Evolutionary conservation across 2,113 vertebrate genomes (phyloP).

Genomic region (Leiothrix lutea): DNA sequence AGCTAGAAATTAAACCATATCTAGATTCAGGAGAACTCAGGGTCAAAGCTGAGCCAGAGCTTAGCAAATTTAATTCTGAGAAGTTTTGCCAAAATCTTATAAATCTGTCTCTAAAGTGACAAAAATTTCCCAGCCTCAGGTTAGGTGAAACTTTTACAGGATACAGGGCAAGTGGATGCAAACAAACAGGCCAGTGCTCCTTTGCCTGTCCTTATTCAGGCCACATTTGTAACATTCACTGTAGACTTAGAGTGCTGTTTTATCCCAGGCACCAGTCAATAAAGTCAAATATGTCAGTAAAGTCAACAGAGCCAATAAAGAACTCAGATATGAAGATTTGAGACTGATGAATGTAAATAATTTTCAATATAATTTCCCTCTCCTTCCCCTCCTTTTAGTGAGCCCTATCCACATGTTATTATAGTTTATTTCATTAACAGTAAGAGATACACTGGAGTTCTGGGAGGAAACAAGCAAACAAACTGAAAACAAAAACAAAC

Average conservation of each 20-base stretch:
- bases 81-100: neutral
- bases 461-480: neutral
- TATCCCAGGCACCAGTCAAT: neutral
- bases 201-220: neutral
- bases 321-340: neutral
- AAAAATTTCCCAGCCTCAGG: neutral
- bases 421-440: neutral
- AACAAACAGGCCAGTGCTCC: neutral
- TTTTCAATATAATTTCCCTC: neutral
- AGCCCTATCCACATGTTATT: neutral
- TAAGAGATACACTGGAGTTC: neutral
- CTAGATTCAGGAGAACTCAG: neutral
- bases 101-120: neutral
- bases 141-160: neutral
- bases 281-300: neutral
- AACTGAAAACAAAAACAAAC: neutral
- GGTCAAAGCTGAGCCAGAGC: neutral
- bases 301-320: neutral
- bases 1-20: neutral
- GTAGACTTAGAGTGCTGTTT: neutral
- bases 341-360: neutral
- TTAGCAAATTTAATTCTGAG: neutral
- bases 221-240: neutral
- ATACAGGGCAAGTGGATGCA: neutral
- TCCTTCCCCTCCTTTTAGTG: neutral